These are phyloP conservation scores for Temnothorax longispinosus DNA, from an alignment of 1,140 invertebrate species.

Conservation along the genomic window DNA sequence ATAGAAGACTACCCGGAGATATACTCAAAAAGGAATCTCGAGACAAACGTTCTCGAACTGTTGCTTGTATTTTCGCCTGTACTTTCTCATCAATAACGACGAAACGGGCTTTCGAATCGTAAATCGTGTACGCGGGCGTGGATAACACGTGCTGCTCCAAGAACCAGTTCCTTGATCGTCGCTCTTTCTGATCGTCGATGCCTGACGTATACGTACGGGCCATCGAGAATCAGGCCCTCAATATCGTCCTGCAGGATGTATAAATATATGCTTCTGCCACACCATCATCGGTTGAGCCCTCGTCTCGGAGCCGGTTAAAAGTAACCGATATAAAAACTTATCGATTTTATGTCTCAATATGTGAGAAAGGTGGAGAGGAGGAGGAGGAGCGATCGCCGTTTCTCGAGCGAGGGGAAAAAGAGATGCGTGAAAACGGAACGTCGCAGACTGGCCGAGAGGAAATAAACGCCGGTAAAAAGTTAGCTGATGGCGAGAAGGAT, in stretches of 20 bases:
- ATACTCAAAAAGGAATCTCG: not conserved
- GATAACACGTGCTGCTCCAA: slow-evolving; percentile 56
- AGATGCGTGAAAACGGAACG: slow-evolving; percentile 65
- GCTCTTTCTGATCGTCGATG: slow-evolving; percentile 57
- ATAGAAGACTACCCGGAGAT: not conserved
- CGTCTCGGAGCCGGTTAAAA: slow-evolving; percentile 31
- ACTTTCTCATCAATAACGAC: slow-evolving; percentile 66
- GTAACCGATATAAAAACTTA: slow-evolving; percentile 70
- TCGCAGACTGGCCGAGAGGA: slow-evolving; percentile 13
- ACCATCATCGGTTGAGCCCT: not conserved
- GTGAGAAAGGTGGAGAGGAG: slow-evolving; percentile 23
- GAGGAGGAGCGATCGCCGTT: slow-evolving; percentile 27
- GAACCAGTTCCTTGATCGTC: slow-evolving; percentile 67
- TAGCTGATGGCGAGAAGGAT: not conserved
- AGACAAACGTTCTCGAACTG: slow-evolving; percentile 19
- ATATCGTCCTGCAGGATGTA: slow-evolving; percentile 58
- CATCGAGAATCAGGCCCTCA: slow-evolving; percentile 40
- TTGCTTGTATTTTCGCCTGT: slow-evolving; percentile 17
- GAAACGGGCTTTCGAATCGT: slow-evolving; percentile 46
- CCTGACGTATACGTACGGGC: slow-evolving; percentile 35
- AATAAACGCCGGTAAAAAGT: slow-evolving; percentile 62
- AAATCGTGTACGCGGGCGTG: slow-evolving; percentile 59
- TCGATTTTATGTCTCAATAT: slow-evolving; percentile 78
- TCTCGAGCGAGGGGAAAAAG: slow-evolving; percentile 58
- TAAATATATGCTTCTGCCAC: slow-evolving; percentile 66